phyloP scores from a whole-genome alignment of 2,888 invertebrate species.

The Hirtodrosophila histrioides region DNA sequence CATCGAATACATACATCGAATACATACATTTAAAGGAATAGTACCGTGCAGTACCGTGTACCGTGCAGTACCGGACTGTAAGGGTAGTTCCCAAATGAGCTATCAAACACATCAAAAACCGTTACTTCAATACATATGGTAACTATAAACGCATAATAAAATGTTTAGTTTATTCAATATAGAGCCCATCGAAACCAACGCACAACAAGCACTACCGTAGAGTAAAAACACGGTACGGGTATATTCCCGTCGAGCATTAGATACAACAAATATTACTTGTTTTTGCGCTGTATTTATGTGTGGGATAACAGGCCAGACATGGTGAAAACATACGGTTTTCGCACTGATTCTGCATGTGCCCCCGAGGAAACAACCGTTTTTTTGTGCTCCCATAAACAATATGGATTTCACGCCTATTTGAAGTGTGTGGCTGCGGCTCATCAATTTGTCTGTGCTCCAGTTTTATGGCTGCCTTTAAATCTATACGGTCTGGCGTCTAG shows the following conservation, averaged over 20 bases:
- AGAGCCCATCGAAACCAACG: no score
- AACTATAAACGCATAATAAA: no score
- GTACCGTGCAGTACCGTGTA: no score
- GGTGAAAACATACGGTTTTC: slow-evolving; percentile 3
- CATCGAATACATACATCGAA: no score
- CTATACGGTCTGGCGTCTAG: slow-evolving; percentile 18
- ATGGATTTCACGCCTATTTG: slow-evolving; percentile 52
- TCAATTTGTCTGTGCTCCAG: slow-evolving; percentile 50
- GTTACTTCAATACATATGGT: no score
- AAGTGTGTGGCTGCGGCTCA: slow-evolving; percentile 15
- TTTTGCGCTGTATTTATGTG: not conserved
- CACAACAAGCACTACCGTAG: no score
- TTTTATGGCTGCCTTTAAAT: slow-evolving; percentile 52
- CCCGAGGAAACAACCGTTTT: not conserved
- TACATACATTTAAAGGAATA: no score
- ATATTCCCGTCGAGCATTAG: not conserved
- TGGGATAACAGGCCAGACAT: not conserved
- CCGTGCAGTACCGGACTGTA: not conserved
- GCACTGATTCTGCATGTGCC: slow-evolving; percentile 1
- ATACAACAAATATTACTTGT: not conserved
- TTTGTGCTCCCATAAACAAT: slow-evolving; percentile 28
- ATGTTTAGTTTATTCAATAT: no score
- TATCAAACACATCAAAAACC: no score
- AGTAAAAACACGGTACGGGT: not conserved
- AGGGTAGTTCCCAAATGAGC: not conserved